Conservation (phyloP, 1,140 invertebrate species). For the Temnothorax nylanderi region DNA sequence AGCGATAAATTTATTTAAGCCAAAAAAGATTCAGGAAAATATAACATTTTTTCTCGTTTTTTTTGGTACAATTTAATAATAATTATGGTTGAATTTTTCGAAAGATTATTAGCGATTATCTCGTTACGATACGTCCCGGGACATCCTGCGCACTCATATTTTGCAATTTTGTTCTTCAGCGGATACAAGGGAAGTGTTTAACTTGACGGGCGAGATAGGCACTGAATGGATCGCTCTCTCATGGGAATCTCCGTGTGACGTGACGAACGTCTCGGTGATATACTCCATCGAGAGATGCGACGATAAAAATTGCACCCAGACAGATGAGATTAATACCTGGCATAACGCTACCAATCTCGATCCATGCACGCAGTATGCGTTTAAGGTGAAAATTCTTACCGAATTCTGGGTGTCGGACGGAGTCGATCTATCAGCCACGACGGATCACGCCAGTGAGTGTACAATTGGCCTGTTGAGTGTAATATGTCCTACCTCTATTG, state of each 20-base stretch:
- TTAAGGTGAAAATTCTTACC: constrained; percentile 52
- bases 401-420: neutral
- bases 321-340: neutral
- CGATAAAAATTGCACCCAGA: neutral
- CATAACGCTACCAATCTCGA: constrained; percentile 57
- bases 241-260: constrained; percentile 55
- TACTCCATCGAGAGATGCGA: constrained; percentile 48
- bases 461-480: neutral
- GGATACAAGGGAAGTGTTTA: constrained; percentile 17
- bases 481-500: neutral
- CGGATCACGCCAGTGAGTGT: constrained; percentile 46
- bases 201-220: neutral
- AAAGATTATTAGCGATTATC: neutral
- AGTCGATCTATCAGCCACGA: neutral
- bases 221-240: constrained; percentile 63
- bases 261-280: neutral
- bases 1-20: neutral
- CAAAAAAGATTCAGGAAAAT: neutral
- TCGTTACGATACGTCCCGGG: too few relatives aligned
- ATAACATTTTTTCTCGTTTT: neutral
- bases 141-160: neutral
- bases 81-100: neutral
- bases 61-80: neutral
- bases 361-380: constrained; percentile 66
- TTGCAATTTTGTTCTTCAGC: neutral